These are phyloP conservation scores for Catharus ustulatus DNA, from an alignment of 2,797 vertebrate genomes.

Conservation along the genomic window DNA sequence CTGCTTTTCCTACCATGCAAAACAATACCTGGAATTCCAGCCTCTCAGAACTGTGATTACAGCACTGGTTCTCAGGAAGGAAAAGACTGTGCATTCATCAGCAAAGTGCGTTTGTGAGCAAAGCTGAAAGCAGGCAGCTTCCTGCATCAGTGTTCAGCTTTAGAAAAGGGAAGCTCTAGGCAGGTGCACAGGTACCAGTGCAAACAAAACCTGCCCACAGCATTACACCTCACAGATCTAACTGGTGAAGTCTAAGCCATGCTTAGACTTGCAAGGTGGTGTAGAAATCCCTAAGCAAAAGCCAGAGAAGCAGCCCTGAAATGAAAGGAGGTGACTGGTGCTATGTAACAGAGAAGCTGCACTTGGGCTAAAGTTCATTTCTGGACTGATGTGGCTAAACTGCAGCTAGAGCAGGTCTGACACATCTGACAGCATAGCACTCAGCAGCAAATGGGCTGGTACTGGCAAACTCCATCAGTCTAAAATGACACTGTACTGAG, in stretches of 20 bases:
- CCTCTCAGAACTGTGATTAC: accelerated
- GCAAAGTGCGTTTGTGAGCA: background rate
- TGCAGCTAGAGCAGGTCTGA: background rate
- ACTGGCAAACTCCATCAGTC: background rate
- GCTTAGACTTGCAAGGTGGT: background rate
- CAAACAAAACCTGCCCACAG: background rate
- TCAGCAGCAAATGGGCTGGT: background rate
- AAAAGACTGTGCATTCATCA: background rate
- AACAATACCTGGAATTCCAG: background rate
- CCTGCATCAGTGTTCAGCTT: background rate
- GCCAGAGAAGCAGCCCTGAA: background rate
- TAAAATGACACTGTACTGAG: background rate
- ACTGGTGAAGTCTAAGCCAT: background rate
- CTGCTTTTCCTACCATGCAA: background rate
- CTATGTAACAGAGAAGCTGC: background rate
- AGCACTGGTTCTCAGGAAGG: background rate
- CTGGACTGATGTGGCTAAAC: background rate
- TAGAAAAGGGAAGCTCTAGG: background rate
- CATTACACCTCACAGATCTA: background rate
- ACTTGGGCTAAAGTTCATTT: background rate
- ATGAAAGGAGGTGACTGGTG: background rate
- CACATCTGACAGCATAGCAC: background rate
- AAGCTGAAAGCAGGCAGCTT: background rate
- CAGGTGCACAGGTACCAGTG: background rate
- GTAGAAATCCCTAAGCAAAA: background rate